Base-by-base conservation (phyloP, 1,140 invertebrate species). In the Drosophila baimaii region DNA sequence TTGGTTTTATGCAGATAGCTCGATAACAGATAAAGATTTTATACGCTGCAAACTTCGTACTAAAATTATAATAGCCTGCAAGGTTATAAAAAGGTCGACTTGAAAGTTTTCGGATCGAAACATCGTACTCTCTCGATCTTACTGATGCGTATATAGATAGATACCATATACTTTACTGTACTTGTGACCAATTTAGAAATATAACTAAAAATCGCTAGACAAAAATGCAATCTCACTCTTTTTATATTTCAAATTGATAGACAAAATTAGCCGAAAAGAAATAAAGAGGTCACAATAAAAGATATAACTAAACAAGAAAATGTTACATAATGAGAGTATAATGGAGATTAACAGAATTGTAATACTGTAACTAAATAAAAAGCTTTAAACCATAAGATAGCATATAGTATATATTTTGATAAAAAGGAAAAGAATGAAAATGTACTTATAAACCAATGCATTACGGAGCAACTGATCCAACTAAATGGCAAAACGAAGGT, bases 351-450 rank as follows among this genome's bases (percentile, higher is more conserved):
- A 82, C 57, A 77, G 52, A 85, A 64, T 81, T 78, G 69, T 88
- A 88, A 79, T 69, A 69, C 84, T 88, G 79, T 77, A 86, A 88
- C 83, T 88, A 86, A 88, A 88, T 88, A 86, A 72, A 86, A 86
- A 86, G 83, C 83, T 86, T 86, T 86, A 86, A 86, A 83, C 79
- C 52, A 88, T 88, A 86, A 86, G 84, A 83, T 86, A 86, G 76
- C 79, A 83, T 73, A 88, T 88, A 64, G 88, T 86, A 86, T 86
- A 86, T 86, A 88, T 86, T 86, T 86, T 86, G 83, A 86, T 86
- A 88, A 76, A 66, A 37, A 51, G 44, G 52, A 81, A 43, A 62
- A 55, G 49, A 43, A 65, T 46, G 31, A 37, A 47, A 78, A 75
- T 47, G 71, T 79, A 86, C 66, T 66, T 82, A 77, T 79, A 79